These are phyloP conservation scores for Lithobius niger DNA, from an alignment of 1,140 invertebrate genomes.

Conservation along the genomic window DNA sequence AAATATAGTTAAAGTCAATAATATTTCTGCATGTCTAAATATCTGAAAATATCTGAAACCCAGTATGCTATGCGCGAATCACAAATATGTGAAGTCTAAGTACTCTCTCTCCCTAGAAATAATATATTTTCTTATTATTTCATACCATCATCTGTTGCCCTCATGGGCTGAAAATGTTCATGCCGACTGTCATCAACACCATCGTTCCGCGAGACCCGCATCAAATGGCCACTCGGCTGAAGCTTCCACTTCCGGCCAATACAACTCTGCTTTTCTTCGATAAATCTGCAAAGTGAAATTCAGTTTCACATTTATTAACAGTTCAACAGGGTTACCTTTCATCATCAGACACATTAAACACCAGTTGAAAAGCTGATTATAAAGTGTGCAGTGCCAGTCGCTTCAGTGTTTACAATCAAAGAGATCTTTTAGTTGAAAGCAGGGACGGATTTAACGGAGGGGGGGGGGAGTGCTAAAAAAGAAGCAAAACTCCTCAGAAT, in stretches of 20 bases:
- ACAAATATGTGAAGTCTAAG: not conserved
- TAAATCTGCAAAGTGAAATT: constrained; percentile 16
- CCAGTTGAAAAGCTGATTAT: too few relatives aligned
- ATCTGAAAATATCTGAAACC: not conserved
- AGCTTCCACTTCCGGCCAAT: constrained; percentile 50
- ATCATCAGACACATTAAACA: too few relatives aligned
- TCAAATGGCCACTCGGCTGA: constrained; percentile 49
- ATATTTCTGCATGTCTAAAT: too few relatives aligned
- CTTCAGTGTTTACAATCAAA: too few relatives aligned
- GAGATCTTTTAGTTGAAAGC: too few relatives aligned
- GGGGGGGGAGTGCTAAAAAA: too few relatives aligned
- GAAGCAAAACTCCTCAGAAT: too few relatives aligned
- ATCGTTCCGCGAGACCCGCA: constrained; percentile 40
- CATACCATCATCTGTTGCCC: constrained; percentile 8
- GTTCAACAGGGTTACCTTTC: too few relatives aligned
- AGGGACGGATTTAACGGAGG: too few relatives aligned
- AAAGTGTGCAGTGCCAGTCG: too few relatives aligned
- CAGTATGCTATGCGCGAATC: not conserved
- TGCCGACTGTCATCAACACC: constrained; percentile 26
- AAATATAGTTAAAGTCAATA: too few relatives aligned
- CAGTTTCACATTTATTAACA: too few relatives aligned
- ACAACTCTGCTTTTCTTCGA: constrained; percentile 6
- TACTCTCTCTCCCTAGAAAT: not conserved
- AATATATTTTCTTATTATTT: constrained; percentile 1
- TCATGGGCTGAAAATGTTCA: not conserved